These are phyloP conservation scores for Myotis davidii DNA, from an alignment of 2,113 vertebrate species.

Conservation along the genomic window DNA sequence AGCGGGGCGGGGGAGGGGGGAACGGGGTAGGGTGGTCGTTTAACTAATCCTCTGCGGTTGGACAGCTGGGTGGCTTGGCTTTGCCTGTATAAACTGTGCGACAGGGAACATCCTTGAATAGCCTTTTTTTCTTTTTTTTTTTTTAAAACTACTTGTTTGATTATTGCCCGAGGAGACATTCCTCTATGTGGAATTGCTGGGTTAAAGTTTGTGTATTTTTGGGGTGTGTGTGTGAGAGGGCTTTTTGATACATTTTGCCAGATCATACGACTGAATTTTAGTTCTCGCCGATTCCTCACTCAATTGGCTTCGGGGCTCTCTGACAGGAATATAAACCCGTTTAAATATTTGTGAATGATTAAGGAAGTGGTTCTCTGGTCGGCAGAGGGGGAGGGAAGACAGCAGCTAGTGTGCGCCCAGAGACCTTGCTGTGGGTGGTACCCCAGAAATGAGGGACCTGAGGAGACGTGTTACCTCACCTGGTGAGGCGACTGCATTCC, in stretches of 20 bases:
- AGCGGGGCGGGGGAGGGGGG: too few relatives aligned
- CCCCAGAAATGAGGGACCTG: neutral
- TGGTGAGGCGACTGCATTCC: neutral
- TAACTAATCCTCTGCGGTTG: slow-evolving; percentile 46
- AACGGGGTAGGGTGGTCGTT: too few relatives aligned
- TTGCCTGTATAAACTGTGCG: slow-evolving; percentile 33
- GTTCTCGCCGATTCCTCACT: neutral
- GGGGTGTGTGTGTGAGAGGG: too few relatives aligned
- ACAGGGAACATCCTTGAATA: slow-evolving; percentile 33
- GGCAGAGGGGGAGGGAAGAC: neutral
- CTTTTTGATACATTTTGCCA: neutral
- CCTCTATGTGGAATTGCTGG: neutral
- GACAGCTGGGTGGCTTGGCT: slow-evolving; percentile 33
- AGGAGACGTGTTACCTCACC: neutral
- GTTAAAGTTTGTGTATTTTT: slow-evolving; percentile 9
- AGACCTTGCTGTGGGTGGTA: neutral
- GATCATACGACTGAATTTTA: neutral
- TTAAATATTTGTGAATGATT: neutral
- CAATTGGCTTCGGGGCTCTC: neutral
- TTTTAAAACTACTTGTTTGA: neutral
- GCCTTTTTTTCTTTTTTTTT: neutral
- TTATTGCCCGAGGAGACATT: slow-evolving; percentile 43
- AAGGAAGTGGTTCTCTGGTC: neutral
- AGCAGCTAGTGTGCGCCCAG: too few relatives aligned
- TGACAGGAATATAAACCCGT: neutral